Percentiles rank a stretch among this genome's conserved stretches.
Evolutionary conservation across 2,797 vertebrate species (phyloP).

Genomic region (Capromys pilorides): DNA sequence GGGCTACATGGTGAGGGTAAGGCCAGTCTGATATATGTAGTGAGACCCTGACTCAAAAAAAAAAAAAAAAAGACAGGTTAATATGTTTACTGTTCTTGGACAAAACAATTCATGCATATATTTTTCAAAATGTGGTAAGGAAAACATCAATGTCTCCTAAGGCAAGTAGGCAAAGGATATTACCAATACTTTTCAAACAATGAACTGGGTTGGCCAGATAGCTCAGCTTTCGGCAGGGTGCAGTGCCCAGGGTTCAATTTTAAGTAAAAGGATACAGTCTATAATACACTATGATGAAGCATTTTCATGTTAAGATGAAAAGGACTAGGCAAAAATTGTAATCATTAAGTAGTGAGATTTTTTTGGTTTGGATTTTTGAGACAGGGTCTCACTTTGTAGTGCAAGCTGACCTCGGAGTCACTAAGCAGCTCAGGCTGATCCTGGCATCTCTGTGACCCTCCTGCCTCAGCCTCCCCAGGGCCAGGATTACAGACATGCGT

Average conservation of each 20-base stretch:
- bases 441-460: not conserved
- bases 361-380: not conserved
- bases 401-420: not conserved
- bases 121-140: constrained; percentile 5
- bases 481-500: not conserved
- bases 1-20: too few relatives aligned
- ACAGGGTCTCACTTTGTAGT: not conserved
- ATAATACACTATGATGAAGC: not conserved
- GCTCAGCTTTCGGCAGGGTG: too few relatives aligned
- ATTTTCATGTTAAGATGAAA: not conserved
- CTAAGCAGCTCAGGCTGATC: not conserved
- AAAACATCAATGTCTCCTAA: constrained; percentile 17
- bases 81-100: constrained; percentile 49
- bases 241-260: too few relatives aligned
- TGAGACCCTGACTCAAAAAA: too few relatives aligned
- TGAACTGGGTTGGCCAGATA: too few relatives aligned
- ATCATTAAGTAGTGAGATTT: not conserved
- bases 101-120: not conserved
- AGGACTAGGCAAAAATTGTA: not conserved
- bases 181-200: constrained; percentile 25
- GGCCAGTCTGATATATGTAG: too few relatives aligned
- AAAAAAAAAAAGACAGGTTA: not conserved
- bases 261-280: not conserved
- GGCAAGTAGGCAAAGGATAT: not conserved
- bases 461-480: not conserved